Percentiles rank a stretch among this genome's conserved stretches.
phyloP scores from a whole-genome alignment of 2,113 vertebrate species.

The Rhegmatorhina hoffmannsi region DNA sequence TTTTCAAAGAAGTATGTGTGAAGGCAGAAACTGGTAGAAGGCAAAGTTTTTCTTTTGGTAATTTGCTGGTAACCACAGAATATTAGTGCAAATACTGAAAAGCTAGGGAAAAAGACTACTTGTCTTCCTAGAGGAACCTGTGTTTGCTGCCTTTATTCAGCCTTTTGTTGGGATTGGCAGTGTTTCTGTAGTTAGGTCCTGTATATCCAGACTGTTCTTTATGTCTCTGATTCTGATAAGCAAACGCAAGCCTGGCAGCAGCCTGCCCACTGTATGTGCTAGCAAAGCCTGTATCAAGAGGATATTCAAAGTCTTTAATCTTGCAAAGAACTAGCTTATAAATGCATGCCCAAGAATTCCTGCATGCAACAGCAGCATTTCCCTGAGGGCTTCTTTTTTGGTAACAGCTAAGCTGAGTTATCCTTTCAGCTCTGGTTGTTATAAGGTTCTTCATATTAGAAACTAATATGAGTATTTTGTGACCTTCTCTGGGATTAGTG shows the following conservation, averaged over 20 bases:
- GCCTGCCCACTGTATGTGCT: not conserved
- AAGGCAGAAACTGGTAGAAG: not conserved
- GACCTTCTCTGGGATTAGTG: not conserved
- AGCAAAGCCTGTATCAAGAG: constrained; percentile 10
- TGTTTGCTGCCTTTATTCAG: not conserved
- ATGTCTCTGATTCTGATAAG: not conserved
- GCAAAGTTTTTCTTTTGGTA: not conserved
- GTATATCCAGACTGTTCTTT: not conserved
- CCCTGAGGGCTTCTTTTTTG: not conserved
- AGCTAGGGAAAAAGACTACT: not conserved
- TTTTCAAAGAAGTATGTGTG: not conserved
- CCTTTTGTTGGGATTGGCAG: not conserved
- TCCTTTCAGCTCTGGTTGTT: not conserved
- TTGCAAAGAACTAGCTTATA: constrained; percentile 15
- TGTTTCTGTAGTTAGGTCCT: not conserved
- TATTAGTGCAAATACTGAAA: not conserved
- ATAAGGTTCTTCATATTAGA: not conserved
- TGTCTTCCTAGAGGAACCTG: not conserved
- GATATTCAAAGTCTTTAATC: constrained; percentile 13
- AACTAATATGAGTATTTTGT: not conserved
- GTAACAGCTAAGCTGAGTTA: not conserved
- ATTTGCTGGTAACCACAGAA: not conserved
- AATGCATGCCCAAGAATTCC: constrained; percentile 1
- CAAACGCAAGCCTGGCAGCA: not conserved
- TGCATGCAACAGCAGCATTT: not conserved